Evolutionary conservation across 2,113 vertebrate genomes (phyloP).

Genomic region (Oreochromis aureus): DNA sequence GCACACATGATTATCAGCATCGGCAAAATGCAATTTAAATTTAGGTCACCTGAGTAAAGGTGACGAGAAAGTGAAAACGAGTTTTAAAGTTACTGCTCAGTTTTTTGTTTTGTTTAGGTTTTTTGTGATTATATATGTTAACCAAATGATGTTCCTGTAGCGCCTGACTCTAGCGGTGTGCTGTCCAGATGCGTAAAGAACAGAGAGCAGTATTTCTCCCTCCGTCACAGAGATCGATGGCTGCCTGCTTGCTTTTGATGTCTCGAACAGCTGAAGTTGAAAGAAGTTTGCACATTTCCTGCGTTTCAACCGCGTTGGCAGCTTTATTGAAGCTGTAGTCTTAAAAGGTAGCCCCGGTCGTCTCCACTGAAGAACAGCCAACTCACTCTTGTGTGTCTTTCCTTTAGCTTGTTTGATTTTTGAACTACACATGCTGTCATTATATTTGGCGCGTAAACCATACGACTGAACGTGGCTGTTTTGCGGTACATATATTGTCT

Average conservation of each 20-base stretch:
- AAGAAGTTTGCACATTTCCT: conserved; percentile 34
- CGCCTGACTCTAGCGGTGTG: not conserved
- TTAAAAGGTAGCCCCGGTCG: not conserved
- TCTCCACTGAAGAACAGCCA: not conserved
- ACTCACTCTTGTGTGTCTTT: not conserved
- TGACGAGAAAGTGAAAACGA: not conserved
- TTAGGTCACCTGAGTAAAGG: not conserved
- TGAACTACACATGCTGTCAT: not conserved
- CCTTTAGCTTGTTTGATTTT: conserved; percentile 16
- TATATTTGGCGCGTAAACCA: not conserved
- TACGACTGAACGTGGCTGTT: not conserved
- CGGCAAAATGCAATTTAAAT: not conserved
- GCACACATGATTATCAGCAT: not conserved
- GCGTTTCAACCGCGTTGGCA: conserved; percentile 15
- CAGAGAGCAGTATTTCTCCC: not conserved
- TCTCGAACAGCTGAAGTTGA: conserved; percentile 37
- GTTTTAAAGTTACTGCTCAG: not conserved
- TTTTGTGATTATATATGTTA: not conserved
- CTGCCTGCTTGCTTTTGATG: conserved; percentile 32
- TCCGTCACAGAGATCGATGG: conserved; percentile 12
- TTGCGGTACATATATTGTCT: not conserved
- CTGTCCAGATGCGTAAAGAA: not conserved
- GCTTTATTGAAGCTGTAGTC: conserved; percentile 1
- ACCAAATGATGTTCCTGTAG: not conserved
- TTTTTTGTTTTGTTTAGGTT: not conserved